Evolutionary conservation across 2,113 vertebrate genomes (phyloP).

Genomic region (Gymnorhina tibicen): DNA sequence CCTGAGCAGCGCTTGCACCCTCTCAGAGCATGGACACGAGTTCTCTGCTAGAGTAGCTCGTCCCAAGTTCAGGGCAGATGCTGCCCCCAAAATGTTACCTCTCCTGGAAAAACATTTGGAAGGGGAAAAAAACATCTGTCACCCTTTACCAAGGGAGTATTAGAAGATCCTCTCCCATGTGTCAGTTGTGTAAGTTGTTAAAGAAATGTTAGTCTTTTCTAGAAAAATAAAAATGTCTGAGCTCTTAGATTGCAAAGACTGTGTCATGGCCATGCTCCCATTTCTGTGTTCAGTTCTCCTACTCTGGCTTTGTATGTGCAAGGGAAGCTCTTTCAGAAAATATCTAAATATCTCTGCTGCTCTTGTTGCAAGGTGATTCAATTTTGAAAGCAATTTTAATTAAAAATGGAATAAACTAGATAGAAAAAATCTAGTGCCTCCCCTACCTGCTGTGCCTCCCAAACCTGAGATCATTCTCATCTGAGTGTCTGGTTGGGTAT

Average conservation of each 20-base stretch:
- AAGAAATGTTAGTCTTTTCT: neutral
- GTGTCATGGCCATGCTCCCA: neutral
- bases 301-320: neutral
- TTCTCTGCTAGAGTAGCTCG: neutral
- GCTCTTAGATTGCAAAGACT: neutral
- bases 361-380: neutral
- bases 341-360: neutral
- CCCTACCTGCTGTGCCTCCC: neutral
- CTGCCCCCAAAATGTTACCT: neutral
- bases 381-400: neutral
- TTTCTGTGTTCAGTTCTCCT: neutral
- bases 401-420: neutral
- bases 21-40: rapidly evolving
- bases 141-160: neutral
- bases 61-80: neutral
- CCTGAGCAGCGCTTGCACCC: neutral
- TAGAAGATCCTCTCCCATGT: neutral
- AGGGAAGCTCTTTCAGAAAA: neutral
- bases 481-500: neutral
- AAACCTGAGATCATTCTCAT: neutral
- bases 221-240: neutral
- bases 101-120: neutral
- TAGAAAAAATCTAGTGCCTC: neutral
- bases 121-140: neutral
- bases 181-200: neutral